Evolutionary conservation across 1,140 invertebrate species (phyloP), one percentile per base, ranked within the genome.

Genomic region (Heliconius himera): DNA sequence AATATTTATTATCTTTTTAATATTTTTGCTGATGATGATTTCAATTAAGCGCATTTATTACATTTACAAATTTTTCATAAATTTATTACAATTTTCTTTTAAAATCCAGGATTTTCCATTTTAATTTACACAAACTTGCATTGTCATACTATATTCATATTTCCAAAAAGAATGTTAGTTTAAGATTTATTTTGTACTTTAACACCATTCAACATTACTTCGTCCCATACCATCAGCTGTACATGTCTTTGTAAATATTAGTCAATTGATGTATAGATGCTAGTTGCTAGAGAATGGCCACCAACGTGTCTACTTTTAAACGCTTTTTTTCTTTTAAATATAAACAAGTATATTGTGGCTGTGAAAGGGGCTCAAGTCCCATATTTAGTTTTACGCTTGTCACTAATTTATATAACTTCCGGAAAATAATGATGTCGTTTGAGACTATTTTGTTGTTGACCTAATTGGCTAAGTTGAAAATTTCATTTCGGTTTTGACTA

Each of bases 301-400:
- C 89, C 84, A 88, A 85, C 83, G 83, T 88, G 90, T 91, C 87
- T 92, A 91, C 86, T 90, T 91, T 91, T 88, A 88, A 89, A 89
- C 84, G 90, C 90, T 92, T 91, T 89, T 88, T 88, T 89, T 29
- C 29, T 29, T 87, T 82, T 91, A 89, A 20, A 99, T 16, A 89
- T 92, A 89, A 46, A 99, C 29, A 89, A 91, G 84, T 91, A 87
- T 93, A 94, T 92, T 91, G 91, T 94, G 93, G 91, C 91, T 93
- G 91, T 93, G 91, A 94, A 91, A 82, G 87, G 89, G 90, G 85
- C 85, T 85, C 82, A 79, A 84, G 84, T 87, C 89, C 88, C 88
- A 84, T 87, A 79, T 89, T 92, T 93, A 93, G 90, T 88, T 92
- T 88, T 94, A 94, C 85, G 91, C 93, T 94, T 92, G 88, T 91